Base-by-base conservation (phyloP, 2,113 vertebrate species). In the Anhinga anhinga region DNA sequence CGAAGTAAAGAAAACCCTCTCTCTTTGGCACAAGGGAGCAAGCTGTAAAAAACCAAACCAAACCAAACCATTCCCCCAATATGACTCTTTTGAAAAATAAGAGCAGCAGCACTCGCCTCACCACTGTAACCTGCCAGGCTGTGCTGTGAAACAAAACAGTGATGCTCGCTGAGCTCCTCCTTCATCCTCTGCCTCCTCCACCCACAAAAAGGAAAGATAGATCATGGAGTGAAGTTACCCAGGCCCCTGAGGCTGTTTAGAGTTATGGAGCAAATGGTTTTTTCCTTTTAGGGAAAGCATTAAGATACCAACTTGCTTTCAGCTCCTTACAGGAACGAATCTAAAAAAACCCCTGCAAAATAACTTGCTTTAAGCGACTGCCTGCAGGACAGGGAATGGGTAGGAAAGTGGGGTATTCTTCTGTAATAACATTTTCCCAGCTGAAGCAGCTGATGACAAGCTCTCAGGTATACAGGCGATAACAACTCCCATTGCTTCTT, bases 111-210 rank as follows among this genome's bases (percentile, higher is more conserved):
- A 10, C 2, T 7, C n/a, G n/a, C 14, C 36, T 52, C 56, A 16
- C 5, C 4, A 7, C 32, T 58, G 77, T 2, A 40, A 44, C 59
- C 15, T 79, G 55, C 26, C 49, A 45, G 44, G 32, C 13, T 10
- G 23, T 15, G 69, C n/a, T 36, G 12, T n/a, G 27, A 62, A 73
- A 56, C 16, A 11, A 38, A 11, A 2, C 3, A 6, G 17, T 0
- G 1, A 52, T 27, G 40, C 40, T 52, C 76, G 9, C 23, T 3
- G 15, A 84, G 34, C 45, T 44, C 10, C 55, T 53, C 63, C 85
- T 38, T 5, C 83, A 26, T 17, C 67, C 29, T 30, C 62, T n/a
- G 23, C 52, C 49, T 65, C 52, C 18, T 7, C 23, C 47, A 15
- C 9, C 15, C 66, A 38, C 20, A 5, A 5, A 25, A 55, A 30